These are phyloP conservation scores for Struthio camelus DNA, from an alignment of 2,113 vertebrate species.

Conservation along the genomic window DNA sequence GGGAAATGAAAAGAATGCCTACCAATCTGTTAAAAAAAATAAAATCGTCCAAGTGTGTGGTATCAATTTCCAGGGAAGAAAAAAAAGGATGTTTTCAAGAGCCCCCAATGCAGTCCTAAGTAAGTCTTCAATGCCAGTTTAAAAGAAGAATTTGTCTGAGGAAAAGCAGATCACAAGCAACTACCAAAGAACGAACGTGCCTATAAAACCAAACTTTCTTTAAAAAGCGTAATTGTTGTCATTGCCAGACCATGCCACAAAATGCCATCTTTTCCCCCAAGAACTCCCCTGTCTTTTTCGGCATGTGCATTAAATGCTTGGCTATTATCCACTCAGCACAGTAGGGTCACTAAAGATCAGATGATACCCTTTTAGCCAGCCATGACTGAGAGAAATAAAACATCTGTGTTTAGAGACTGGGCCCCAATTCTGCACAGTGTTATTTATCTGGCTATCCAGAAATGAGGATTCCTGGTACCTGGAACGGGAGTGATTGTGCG, in stretches of 20 bases:
- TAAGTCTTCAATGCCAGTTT: constrained; percentile 37
- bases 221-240: background rate
- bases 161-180: background rate
- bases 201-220: constrained; percentile 1
- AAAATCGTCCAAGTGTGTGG: constrained; percentile 59
- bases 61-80: constrained; percentile 56
- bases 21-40: constrained; percentile 70
- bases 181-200: background rate
- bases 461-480: background rate
- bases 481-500: accelerated
- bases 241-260: background rate
- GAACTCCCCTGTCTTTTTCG: background rate
- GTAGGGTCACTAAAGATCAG: background rate
- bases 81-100: constrained; percentile 31
- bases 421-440: accelerated
- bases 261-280: background rate
- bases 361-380: background rate
- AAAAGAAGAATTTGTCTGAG: constrained; percentile 33
- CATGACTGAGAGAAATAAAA: background rate
- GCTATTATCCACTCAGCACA: background rate
- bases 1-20: constrained; percentile 53
- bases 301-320: background rate
- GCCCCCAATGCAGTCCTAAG: constrained; percentile 44
- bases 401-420: accelerated
- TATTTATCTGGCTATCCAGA: background rate